phyloP scores from a whole-genome alignment of 2,113 vertebrate species.

The Pimephales promelas region DNA sequence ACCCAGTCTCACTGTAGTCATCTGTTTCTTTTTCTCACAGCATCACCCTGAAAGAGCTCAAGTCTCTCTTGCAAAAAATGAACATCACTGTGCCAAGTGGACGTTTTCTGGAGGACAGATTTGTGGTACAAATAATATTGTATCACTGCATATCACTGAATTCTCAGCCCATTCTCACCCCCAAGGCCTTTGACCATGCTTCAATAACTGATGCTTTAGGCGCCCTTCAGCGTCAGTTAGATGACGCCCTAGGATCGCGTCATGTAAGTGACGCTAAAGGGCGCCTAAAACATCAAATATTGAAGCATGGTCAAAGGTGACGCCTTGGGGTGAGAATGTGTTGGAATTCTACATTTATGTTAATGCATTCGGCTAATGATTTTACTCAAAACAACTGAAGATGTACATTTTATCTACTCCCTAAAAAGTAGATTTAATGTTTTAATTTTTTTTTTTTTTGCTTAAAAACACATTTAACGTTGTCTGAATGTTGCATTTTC shows the following conservation, averaged over 20 bases:
- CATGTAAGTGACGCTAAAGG: too few relatives aligned
- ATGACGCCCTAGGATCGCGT: too few relatives aligned
- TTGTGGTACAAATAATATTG: constrained; percentile 74
- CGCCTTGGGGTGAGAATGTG: too few relatives aligned
- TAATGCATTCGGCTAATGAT: background rate
- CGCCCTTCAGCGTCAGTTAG: too few relatives aligned
- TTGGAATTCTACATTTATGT: background rate
- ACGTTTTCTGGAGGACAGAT: constrained; percentile 87
- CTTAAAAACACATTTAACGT: background rate
- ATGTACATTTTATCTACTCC: background rate
- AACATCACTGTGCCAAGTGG: constrained; percentile 87
- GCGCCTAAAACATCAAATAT: too few relatives aligned
- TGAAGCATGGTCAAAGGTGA: too few relatives aligned
- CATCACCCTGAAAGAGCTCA: constrained; percentile 89
- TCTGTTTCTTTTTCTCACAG: constrained; percentile 66
- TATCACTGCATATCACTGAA: background rate
- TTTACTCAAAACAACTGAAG: background rate
- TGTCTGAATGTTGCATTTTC: constrained; percentile 31
- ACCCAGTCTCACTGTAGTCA: background rate
- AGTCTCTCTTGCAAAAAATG: constrained; percentile 85
- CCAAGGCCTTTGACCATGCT: too few relatives aligned
- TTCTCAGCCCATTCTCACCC: too few relatives aligned
- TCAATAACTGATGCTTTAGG: too few relatives aligned
- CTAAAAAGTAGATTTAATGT: background rate
- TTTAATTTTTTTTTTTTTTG: background rate